Evolutionary conservation across 2,113 vertebrate species (phyloP), one percentile per base, ranked within the genome.

Genomic region (Xiphorhynchus elegans): DNA sequence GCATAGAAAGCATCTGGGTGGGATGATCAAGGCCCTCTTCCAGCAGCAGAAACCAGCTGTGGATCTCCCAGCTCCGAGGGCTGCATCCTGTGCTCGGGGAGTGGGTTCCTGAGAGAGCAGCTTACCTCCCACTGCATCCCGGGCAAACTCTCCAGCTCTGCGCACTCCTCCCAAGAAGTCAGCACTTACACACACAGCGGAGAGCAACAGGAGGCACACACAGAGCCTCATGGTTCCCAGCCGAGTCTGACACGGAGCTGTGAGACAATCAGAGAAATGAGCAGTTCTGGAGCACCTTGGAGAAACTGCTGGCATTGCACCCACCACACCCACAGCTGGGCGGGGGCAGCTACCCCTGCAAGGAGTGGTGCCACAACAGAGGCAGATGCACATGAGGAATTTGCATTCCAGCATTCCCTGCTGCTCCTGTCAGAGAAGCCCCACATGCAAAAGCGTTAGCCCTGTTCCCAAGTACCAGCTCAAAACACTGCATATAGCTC

Each of bases 81-180:
- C 53, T 56, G 12, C 3, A 1, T 24, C 44, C 44, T 35, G 12
- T 58, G 86, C 63, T 19, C 1, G 2, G 55, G n/a, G 15, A 80
- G 5, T 6, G n/a, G 5, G 10, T 3, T 78, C 47, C 87, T 24
- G 31, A 75, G 58, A 40, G 6, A 72, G 28, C 78, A 85, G 17
- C 79, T 97, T 80, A 97, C 95, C 93, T 95, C 93, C 13, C 0
- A 0, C 4, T 3, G 95, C 96, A 49, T 93, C 96, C 95, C 10
- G 1, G 39, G 2, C 35, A 63, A 96, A 95, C 2, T 6, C 1
- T 40, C 24, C 87, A 3, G 6, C 39, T 10, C 1, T 0, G 3
- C 0, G 0, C 29, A 64, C 0, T 3, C 2, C 3, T 3, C 2
- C 3, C 24, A 52, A 8, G 17, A 13, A 4, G 8, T 69, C 52